Evolutionary conservation across 2,113 vertebrate genomes (phyloP).

Genomic region (Furnarius figulus): DNA sequence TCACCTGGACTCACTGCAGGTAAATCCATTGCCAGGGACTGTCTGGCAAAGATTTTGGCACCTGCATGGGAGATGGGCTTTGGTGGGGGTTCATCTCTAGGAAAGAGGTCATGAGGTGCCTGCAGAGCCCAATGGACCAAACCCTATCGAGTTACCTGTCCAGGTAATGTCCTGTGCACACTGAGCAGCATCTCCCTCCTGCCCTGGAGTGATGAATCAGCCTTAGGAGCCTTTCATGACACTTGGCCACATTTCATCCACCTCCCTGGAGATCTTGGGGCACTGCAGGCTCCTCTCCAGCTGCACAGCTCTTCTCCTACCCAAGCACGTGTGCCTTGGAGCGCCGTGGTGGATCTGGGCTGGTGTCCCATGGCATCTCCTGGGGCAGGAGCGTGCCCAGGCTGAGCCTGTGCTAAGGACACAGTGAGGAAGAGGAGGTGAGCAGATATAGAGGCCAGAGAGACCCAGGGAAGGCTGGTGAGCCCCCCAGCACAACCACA

Average conservation of each 20-base stretch:
- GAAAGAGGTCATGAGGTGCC: not conserved
- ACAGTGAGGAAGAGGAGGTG: not conserved
- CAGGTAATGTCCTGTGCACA: not conserved
- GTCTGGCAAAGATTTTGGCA: not conserved
- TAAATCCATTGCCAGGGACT: not conserved
- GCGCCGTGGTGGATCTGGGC: fast-evolving
- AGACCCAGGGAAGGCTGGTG: not conserved
- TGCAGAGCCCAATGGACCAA: not conserved
- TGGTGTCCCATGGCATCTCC: not conserved
- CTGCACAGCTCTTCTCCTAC: not conserved
- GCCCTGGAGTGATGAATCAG: not conserved
- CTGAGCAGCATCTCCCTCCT: not conserved
- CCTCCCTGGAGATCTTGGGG: not conserved
- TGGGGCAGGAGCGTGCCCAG: not conserved
- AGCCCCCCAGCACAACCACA: fast-evolving
- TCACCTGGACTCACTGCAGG: not conserved
- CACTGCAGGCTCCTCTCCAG: not conserved
- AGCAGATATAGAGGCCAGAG: not conserved
- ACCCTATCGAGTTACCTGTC: not conserved
- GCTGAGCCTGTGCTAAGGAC: not conserved
- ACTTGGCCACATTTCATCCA: not conserved
- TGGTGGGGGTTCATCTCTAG: not conserved
- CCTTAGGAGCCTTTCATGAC: not conserved
- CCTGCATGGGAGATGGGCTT: not conserved
- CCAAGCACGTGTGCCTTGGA: fast-evolving